Percentiles rank a stretch among this genome's conserved stretches.
phyloP scores from a whole-genome alignment of 2,113 vertebrate species.

The Percina caprodes region DNA sequence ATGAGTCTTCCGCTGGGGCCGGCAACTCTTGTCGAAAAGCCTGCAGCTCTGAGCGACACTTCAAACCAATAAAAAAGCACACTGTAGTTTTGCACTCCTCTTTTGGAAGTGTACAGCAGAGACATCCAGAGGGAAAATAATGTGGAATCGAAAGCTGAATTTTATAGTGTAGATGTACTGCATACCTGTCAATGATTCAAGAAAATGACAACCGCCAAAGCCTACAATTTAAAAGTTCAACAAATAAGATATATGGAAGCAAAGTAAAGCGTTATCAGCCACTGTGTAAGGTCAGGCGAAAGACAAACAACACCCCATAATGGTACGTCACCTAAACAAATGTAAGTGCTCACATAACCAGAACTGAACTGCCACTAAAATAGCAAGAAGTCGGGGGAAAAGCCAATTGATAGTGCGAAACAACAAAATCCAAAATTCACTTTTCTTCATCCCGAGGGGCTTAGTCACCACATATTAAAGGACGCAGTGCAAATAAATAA shows the following conservation, averaged over 20 bases:
- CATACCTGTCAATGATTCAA: slow-evolving; percentile 32
- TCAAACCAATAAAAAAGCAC: slow-evolving; percentile 64
- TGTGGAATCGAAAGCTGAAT: slow-evolving; percentile 14
- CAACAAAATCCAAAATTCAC: slow-evolving; percentile 60
- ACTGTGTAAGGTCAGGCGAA: slow-evolving; percentile 33
- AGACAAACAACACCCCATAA: slow-evolving; percentile 23
- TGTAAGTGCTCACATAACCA: slow-evolving; percentile 51
- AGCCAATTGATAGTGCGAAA: slow-evolving; percentile 47
- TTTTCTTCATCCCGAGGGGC: slow-evolving; percentile 58
- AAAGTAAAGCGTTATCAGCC: not conserved
- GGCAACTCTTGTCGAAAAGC: slow-evolving; percentile 69
- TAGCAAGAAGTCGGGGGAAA: slow-evolving; percentile 33
- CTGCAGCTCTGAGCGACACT: slow-evolving; percentile 61
- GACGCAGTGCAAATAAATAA: slow-evolving; percentile 51
- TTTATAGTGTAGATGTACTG: not conserved
- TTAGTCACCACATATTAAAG: slow-evolving; percentile 61
- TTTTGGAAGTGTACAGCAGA: slow-evolving; percentile 50
- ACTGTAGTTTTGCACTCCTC: slow-evolving; percentile 44
- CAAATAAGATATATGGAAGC: slow-evolving; percentile 4
- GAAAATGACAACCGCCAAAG: not conserved
- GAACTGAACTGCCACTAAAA: slow-evolving; percentile 50
- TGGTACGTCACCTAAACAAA: slow-evolving; percentile 60
- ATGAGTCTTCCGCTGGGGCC: slow-evolving; percentile 64
- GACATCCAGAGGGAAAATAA: slow-evolving; percentile 28
- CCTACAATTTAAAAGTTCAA: slow-evolving; percentile 35